Evolutionary conservation across 2,113 vertebrate genomes (phyloP).

Genomic region (Ciconia maguari): DNA sequence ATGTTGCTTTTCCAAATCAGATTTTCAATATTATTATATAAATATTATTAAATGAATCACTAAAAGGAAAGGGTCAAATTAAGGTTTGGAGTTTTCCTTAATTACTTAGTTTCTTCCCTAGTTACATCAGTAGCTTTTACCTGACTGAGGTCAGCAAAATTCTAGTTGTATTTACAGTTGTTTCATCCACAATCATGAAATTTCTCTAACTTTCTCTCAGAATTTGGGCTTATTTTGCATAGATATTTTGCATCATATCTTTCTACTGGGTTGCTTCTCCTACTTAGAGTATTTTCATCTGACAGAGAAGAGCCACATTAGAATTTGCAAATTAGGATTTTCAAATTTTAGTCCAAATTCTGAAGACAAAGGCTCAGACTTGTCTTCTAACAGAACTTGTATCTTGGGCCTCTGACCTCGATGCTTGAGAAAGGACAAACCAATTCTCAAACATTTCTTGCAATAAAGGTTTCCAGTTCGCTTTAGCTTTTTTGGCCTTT

Average conservation of each 20-base stretch:
- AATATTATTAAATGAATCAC: background rate
- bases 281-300: background rate
- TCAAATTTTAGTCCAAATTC: background rate
- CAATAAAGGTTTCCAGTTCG: background rate
- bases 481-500: background rate
- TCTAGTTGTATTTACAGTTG: background rate
- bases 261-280: background rate
- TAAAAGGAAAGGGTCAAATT: background rate
- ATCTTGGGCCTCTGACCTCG: background rate
- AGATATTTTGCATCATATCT: background rate
- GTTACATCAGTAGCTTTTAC: background rate
- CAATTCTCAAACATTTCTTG: background rate
- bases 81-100: background rate
- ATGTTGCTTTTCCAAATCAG: background rate
- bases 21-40: background rate
- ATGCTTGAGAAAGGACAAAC: background rate
- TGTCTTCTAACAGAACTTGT: background rate
- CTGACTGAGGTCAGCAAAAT: background rate
- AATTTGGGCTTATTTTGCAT: background rate
- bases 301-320: background rate
- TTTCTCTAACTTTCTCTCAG: background rate
- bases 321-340: background rate
- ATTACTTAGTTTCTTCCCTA: background rate
- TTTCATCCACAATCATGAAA: background rate
- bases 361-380: background rate